phyloP scores from a whole-genome alignment of 2,888 invertebrate species.

The Trachelus tabidus region DNA sequence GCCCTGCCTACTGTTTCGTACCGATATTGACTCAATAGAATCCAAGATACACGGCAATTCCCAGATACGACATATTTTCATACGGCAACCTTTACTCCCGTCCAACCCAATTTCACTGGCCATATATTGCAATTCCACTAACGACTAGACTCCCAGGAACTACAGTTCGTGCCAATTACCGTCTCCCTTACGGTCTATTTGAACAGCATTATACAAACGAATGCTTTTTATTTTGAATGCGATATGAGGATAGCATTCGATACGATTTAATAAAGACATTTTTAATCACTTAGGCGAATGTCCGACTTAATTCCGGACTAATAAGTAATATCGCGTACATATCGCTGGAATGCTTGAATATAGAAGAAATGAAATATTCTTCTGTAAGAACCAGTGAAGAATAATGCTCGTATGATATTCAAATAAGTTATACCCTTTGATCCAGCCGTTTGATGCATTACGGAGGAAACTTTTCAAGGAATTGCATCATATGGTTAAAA shows the following conservation, averaged over 20 bases:
- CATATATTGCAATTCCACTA: neutral
- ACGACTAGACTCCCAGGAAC: neutral
- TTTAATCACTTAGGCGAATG: too few relatives aligned
- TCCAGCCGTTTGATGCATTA: neutral
- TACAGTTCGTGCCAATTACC: neutral
- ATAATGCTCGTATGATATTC: neutral
- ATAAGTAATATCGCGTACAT: neutral
- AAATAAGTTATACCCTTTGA: neutral
- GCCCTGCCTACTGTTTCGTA: neutral
- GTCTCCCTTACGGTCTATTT: neutral
- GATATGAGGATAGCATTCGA: too few relatives aligned
- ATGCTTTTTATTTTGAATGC: too few relatives aligned
- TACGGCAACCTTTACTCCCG: neutral
- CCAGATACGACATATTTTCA: neutral
- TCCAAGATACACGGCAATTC: neutral
- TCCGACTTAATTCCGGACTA: too few relatives aligned
- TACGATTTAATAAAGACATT: too few relatives aligned
- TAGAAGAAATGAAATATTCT: neutral
- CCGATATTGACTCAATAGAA: neutral
- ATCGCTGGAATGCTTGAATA: neutral
- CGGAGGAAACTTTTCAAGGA: neutral
- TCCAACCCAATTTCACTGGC: neutral
- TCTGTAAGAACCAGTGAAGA: neutral
- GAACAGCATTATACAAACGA: neutral
- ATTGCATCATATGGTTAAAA: neutral